Evolutionary conservation across 2,888 invertebrate species (phyloP), one percentile per base, ranked within the genome.

Genomic region (Hipparchia semele): DNA sequence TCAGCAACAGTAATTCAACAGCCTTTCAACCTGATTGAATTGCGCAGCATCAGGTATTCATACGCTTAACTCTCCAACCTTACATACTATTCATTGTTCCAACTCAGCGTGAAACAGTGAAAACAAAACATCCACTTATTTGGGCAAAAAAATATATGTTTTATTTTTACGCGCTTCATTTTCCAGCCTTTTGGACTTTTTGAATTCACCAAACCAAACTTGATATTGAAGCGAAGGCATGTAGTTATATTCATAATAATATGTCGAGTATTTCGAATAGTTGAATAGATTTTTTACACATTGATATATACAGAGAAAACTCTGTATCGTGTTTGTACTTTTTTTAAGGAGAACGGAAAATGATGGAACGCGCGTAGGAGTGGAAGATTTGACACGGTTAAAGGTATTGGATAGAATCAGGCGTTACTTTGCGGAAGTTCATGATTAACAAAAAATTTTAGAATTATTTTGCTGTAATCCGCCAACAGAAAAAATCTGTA

Each of bases 41-140:
- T 23, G 64, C 49, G 51, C 10, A 10, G 23, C 51, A 51, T 64
- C 64, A 64, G 64, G 51, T 51, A 64, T 64, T 51, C 64, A 64
- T 51, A 64, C 64, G 64, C 10, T 23, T 64, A 64, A 64, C 64
- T 51, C 64, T 51, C 64, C 51, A 64, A 64, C 64, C 64, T 51
- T 51, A 64, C 64, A 51, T 64, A 51, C 64, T 23, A 51, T 51
- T 51, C 64, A 64, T 64, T 64, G 64, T 64, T 64, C 33, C 9
- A 64, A 64, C 51, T 33, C 64, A 12, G 10, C 23, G 51, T 23
- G 64, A 64, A 64, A 64, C 64, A 51, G 51, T 64, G 5, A 33
- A 51, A 64, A 64, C 64, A 51, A 64, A 64, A 64, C 51, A 12
- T 33, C 10, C 46, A 10, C 23, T 49, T 23, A 23, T 51, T 23